Conservation (phyloP, 2,113 vertebrate species). For the Nansenia antarctica region DNA sequence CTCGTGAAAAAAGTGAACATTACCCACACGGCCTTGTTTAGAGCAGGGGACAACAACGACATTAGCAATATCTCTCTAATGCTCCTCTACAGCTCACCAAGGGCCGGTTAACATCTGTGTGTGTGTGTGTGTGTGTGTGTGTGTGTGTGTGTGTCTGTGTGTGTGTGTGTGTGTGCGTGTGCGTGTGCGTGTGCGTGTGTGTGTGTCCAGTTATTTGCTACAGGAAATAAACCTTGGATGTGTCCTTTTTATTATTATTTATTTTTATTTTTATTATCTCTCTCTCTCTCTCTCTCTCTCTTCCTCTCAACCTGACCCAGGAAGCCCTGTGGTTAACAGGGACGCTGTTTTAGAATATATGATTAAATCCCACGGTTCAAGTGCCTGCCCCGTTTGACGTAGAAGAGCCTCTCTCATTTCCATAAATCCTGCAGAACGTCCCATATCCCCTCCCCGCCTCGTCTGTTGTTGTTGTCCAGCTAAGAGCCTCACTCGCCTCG, state of each 20-base stretch:
- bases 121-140: no score
- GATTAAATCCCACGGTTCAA: slow-evolving; percentile 33
- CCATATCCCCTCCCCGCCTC: slow-evolving; percentile 25
- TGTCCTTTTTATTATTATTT: no score
- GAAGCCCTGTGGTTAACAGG: slow-evolving; percentile 57
- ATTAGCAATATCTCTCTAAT: slow-evolving; percentile 40
- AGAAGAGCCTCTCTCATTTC: slow-evolving; percentile 70
- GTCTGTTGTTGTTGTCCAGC: slow-evolving; percentile 62
- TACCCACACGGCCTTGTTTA: not conserved
- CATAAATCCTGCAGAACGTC: slow-evolving; percentile 69
- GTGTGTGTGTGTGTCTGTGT: no score
- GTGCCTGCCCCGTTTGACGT: slow-evolving; percentile 54
- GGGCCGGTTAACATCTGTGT: slow-evolving; percentile 44
- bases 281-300: no score
- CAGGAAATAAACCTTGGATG: slow-evolving; percentile 62
- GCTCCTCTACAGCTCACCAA: slow-evolving; percentile 38
- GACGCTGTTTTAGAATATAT: slow-evolving; percentile 41
- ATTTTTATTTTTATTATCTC: no score
- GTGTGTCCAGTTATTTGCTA: slow-evolving; percentile 57
- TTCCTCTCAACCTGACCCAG: slow-evolving; percentile 37
- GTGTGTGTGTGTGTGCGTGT: no score
- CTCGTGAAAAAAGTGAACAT: no score
- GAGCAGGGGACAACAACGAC: slow-evolving; percentile 15
- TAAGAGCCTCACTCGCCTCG: slow-evolving; percentile 63
- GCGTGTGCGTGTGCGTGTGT: no score